Conservation (phyloP, 2,113 vertebrate species). For the Misgurnus mizolepis region DNA sequence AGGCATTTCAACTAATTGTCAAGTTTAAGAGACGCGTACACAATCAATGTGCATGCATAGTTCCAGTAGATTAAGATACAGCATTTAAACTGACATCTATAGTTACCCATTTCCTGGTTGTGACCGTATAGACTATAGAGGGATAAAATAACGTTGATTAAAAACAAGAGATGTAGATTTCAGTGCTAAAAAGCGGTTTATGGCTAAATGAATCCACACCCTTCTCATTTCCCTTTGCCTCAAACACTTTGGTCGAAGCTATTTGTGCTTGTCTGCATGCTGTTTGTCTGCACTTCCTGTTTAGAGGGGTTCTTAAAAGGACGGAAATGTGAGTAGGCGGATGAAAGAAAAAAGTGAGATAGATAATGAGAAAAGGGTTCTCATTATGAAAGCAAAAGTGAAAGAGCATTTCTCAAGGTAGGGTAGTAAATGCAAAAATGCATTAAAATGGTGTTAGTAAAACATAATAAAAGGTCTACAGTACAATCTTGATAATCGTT, state of each 20-base stretch:
- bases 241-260: conserved; percentile 38
- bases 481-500: conserved; percentile 17
- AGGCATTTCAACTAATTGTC: conserved; percentile 7
- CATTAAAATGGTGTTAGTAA: not conserved
- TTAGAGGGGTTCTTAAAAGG: conserved; percentile 30
- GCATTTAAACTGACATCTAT: not conserved
- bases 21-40: conserved; percentile 30
- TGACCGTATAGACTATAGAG: not conserved
- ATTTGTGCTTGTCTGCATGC: conserved; percentile 33
- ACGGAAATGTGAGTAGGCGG: conserved; percentile 41
- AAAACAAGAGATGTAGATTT: not conserved
- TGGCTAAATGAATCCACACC: not conserved
- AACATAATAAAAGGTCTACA: not conserved
- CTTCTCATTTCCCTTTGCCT: conserved; percentile 37
- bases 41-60: conserved; percentile 52
- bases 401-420: not conserved
- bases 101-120: not conserved
- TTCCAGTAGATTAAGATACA: conserved; percentile 33
- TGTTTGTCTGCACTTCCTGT: conserved; percentile 47
- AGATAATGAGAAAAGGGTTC: not conserved
- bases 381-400: not conserved
- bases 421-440: not conserved
- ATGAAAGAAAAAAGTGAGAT: not conserved
- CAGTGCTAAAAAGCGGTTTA: not conserved
- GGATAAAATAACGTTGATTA: not conserved